Conservation (phyloP, 2,113 vertebrate species). For the Malurus elegans region DNA sequence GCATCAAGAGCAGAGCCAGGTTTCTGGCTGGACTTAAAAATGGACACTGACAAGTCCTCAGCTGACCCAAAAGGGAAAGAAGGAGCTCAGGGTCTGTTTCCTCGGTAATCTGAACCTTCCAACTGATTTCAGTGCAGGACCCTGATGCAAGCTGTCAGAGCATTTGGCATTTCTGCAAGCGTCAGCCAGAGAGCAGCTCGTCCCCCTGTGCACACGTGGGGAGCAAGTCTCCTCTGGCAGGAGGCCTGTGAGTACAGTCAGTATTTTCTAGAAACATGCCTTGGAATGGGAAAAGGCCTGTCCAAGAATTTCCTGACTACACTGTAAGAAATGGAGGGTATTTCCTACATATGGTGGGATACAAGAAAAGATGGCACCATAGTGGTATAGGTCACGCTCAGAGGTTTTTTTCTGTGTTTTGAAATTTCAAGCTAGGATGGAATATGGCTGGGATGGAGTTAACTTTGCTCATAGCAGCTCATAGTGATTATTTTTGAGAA, state of each 20-base stretch:
- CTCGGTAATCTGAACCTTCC: not conserved
- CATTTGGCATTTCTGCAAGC: not conserved
- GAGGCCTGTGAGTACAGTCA: not conserved
- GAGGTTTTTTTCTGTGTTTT: not conserved
- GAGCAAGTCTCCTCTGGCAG: not conserved
- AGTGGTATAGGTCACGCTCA: not conserved
- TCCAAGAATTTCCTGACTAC: not conserved
- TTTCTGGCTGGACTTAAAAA: not conserved
- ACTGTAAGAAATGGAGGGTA: not conserved
- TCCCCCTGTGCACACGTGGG: rapidly evolving
- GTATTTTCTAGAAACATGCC: not conserved
- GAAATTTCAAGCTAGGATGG: not conserved
- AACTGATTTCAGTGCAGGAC: not conserved
- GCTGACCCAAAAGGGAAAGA: not conserved
- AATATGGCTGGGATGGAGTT: not conserved
- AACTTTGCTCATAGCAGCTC: not conserved
- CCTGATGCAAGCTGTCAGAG: not conserved
- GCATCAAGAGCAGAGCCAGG: not conserved
- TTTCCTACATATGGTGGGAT: not conserved
- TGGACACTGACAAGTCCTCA: not conserved
- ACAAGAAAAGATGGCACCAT: not conserved
- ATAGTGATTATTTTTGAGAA: not conserved
- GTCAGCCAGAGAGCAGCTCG: not conserved
- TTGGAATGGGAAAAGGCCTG: not conserved
- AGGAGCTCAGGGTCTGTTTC: not conserved